Evolutionary conservation across 1,140 invertebrate species (phyloP).

Genomic region (Calosoma granatense): DNA sequence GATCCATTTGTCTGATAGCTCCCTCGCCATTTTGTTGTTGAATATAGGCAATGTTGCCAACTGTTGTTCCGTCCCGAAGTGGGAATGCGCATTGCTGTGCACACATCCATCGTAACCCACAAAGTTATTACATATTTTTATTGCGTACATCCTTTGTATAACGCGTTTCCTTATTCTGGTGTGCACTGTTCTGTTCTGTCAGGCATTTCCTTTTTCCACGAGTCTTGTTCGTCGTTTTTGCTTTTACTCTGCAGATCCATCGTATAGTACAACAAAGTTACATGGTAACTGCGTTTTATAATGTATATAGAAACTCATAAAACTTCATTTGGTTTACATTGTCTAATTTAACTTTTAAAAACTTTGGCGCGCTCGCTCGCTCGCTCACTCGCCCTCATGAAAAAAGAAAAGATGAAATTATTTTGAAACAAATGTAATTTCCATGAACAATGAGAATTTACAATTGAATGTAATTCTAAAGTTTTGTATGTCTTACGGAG

Average conservation of each 20-base stretch:
- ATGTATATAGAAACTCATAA: constrained; percentile 28
- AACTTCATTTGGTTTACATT: constrained; percentile 28
- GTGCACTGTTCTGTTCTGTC: no score
- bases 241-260: no score
- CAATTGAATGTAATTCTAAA: constrained; percentile 21
- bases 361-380: neutral
- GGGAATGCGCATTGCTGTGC: no score
- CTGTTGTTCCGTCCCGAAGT: no score
- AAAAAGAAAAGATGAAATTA: constrained; percentile 24
- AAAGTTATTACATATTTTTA: constrained; percentile 9
- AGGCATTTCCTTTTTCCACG: constrained; percentile 15
- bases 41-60: no score
- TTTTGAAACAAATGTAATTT: constrained; percentile 29
- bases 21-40: no score
- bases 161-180: constrained; percentile 18
- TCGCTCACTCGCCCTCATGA: neutral
- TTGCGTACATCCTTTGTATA: constrained; percentile 9
- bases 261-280: constrained; percentile 8
- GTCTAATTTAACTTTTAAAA: constrained; percentile 26
- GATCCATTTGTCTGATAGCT: no score
- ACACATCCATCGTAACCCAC: neutral
- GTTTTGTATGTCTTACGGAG: constrained; percentile 5
- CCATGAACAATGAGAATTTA: constrained; percentile 17
- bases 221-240: constrained; percentile 10
- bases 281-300: constrained; percentile 26